Evolutionary conservation across 1,140 invertebrate species (phyloP).

Genomic region (Drosophila repletoides): DNA sequence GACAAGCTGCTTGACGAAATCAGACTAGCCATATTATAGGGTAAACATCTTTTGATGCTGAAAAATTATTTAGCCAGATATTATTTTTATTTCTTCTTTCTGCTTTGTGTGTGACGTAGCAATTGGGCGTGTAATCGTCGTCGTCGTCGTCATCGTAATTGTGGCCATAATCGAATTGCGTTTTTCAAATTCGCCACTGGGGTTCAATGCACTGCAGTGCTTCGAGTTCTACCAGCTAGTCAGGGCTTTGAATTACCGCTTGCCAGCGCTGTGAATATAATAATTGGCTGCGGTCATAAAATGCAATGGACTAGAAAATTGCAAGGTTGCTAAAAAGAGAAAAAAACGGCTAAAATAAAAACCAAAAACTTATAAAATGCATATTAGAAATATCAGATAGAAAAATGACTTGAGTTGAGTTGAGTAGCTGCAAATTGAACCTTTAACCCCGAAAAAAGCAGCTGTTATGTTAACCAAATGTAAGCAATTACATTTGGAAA

Average conservation of each 20-base stretch:
- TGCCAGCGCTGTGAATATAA: slow-evolving; percentile 20
- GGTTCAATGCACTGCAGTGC: slow-evolving; percentile 45
- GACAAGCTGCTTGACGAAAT: slow-evolving; percentile 14
- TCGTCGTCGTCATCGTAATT: slow-evolving; percentile 15
- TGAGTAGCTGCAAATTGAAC: slow-evolving; percentile 41
- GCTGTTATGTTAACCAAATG: neutral
- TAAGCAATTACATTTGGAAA: neutral
- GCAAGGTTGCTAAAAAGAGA: slow-evolving; percentile 59
- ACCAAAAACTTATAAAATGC: slow-evolving; percentile 1
- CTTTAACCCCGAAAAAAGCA: slow-evolving; percentile 22
- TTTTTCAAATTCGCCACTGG: slow-evolving; percentile 28
- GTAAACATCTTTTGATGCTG: slow-evolving; percentile 4
- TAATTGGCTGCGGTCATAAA: slow-evolving; percentile 63
- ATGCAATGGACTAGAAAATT: slow-evolving; percentile 72
- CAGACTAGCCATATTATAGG: neutral
- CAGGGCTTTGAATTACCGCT: slow-evolving; percentile 47
- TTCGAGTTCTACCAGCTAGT: slow-evolving; percentile 32
- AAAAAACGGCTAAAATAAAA: slow-evolving; percentile 21
- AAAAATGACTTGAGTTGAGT: neutral
- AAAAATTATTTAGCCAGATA: slow-evolving; percentile 15
- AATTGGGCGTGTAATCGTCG: slow-evolving; percentile 33
- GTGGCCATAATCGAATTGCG: slow-evolving; percentile 37
- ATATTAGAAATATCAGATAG: slow-evolving; percentile 21
- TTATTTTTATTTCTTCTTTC: neutral
- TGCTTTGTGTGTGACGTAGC: slow-evolving; percentile 11